Evolutionary conservation across 2,888 invertebrate genomes (phyloP).

Genomic region (Erpobdella octoculata): DNA sequence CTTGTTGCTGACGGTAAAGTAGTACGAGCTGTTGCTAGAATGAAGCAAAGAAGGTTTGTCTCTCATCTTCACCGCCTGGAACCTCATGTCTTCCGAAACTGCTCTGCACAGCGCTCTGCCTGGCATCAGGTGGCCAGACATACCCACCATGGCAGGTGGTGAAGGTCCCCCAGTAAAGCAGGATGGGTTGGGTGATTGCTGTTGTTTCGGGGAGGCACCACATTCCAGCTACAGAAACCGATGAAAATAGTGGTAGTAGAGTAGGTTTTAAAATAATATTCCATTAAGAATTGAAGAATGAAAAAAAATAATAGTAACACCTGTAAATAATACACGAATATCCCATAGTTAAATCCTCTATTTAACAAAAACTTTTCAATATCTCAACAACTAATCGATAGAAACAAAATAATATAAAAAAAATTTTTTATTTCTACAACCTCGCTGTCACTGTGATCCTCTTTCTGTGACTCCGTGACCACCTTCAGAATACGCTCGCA

Average conservation of each 20-base stretch:
- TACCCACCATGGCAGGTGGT: not conserved
- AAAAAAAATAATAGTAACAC: no score
- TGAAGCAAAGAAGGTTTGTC: not conserved
- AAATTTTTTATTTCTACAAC: slow-evolving; percentile 22
- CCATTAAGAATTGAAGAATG: no score
- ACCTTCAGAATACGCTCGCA: slow-evolving; percentile 34
- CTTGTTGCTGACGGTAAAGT: not conserved
- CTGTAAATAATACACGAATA: no score
- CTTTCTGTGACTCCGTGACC: slow-evolving; percentile 32
- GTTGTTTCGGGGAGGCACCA: slow-evolving; percentile 32
- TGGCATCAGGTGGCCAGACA: not conserved
- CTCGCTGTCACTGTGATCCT: slow-evolving; percentile 36
- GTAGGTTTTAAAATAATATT: not conserved
- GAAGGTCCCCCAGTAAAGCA: no score
- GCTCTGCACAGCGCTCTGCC: not conserved
- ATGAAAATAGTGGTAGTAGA: slow-evolving; percentile 36
- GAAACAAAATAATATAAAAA: not conserved
- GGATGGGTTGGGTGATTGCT: not conserved
- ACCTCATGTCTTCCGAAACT: slow-evolving; percentile 10
- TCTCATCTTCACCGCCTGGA: not conserved
- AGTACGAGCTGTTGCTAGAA: not conserved
- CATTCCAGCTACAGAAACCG: slow-evolving; percentile 42
- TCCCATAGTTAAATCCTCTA: no score
- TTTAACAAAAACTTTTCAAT: not conserved
- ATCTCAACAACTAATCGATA: no score